Evolutionary conservation across 1,140 invertebrate genomes (phyloP), one percentile per base, ranked within the genome.

Genomic region (Zelostemma sp.): DNA sequence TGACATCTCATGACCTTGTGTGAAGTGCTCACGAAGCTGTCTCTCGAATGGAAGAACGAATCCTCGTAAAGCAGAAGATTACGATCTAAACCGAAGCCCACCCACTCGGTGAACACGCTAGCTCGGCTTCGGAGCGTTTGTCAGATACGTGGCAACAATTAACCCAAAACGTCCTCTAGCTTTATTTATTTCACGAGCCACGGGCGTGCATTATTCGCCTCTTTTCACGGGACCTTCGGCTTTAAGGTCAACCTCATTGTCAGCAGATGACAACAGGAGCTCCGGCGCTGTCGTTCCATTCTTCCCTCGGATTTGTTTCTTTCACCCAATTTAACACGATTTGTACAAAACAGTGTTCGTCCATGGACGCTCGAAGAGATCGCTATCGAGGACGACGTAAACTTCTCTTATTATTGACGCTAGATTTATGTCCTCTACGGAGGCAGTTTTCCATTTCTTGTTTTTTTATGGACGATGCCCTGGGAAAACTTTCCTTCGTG

Each of bases 51-150:
- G 71, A 75, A 73, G 69, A 69, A 57, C 73, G 54, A 78, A 72
- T 81, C 66, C 77, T 76, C 78, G 76, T 79, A 80, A 81, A 79
- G 60, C 68, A 79, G 58, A 71, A 81, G 79, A 82, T 82, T 81
- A 80, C 77, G 67, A 82, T 81, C 80, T 82, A 74, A 76, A 58
- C 47, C 63, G 58, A 70, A 78, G 80, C 77, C 80, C 80, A 82
- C 80, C 80, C 76, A 82, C 79, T 79, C 79, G 46, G 78, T 75
- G 73, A 69, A 31, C 67, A 69, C 11, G 33, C 33, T 35, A 35
- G 33, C 33, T 35, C 33, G 33, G 33, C 33, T 35, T 64, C 60
- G 62, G 21, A 56, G 45, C 53, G 35, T 48, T 64, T 64, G 58
- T 61, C 55, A 49, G 51, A 59, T 69, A 31, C 73, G 60, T 72